Conservation (phyloP, 2,797 vertebrate genomes). For the Perodicticus potto region DNA sequence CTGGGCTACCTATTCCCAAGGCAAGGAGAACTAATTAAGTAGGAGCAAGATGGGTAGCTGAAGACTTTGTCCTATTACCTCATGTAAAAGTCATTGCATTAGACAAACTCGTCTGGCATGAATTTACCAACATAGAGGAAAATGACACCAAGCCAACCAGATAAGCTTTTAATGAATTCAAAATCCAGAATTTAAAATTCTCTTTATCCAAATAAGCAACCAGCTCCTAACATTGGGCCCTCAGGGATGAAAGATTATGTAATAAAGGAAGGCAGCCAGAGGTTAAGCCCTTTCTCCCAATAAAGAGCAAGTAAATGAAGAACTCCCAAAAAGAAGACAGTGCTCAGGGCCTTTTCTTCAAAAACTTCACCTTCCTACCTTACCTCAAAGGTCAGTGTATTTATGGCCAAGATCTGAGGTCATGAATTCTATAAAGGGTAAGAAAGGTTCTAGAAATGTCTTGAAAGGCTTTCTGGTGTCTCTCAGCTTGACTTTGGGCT, state of each 20-base stretch:
- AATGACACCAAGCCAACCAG: constrained; percentile 50
- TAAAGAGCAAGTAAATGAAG: not conserved
- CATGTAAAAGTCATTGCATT: constrained; percentile 49
- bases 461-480: not conserved
- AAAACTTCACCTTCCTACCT: not conserved
- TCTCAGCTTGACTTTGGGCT: not conserved
- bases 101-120: constrained; percentile 55
- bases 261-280: constrained; percentile 47
- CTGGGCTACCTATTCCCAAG: not conserved
- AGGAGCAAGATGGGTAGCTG: constrained; percentile 50
- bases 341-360: not conserved
- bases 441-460: not conserved
- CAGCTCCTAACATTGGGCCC: not conserved
- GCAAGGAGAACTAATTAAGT: constrained; percentile 42
- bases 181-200: constrained; percentile 35
- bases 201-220: constrained; percentile 60
- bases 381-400: not conserved
- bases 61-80: constrained; percentile 55
- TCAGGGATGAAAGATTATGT: not conserved
- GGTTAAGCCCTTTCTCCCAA: constrained; percentile 30
- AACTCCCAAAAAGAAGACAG: not conserved
- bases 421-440: not conserved
- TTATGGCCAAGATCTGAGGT: not conserved
- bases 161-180: constrained; percentile 64
- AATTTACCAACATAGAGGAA: constrained; percentile 59